phyloP scores from a whole-genome alignment of 1,140 invertebrate genomes.

The Telenomus remus region DNA sequence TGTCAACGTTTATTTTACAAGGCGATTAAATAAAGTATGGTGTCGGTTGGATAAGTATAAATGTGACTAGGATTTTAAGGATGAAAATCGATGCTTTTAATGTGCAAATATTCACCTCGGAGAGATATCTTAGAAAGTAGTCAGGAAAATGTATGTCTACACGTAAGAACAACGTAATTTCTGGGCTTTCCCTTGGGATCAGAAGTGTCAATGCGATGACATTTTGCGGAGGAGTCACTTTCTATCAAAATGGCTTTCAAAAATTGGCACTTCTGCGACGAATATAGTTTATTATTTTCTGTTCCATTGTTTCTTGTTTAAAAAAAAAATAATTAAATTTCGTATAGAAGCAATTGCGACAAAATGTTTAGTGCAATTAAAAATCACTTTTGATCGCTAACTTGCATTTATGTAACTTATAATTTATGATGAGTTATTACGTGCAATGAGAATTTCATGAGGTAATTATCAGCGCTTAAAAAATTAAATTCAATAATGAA shows the following conservation, averaged over 20 bases:
- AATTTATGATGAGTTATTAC: no score
- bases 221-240: constrained; percentile 38
- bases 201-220: constrained; percentile 31
- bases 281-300: no score
- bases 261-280: not conserved
- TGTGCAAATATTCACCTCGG: constrained; percentile 32
- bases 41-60: constrained; percentile 20
- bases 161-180: constrained; percentile 63
- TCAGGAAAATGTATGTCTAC: constrained; percentile 53
- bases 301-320: not conserved
- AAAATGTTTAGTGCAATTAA: no score
- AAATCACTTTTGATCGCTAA: no score
- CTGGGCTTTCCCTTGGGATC: constrained; percentile 57
- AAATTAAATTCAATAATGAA: no score
- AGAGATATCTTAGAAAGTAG: constrained; percentile 59
- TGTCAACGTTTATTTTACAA: no score
- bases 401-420: no score
- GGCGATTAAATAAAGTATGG: not conserved
- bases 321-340: not conserved
- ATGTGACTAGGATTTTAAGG: constrained; percentile 36
- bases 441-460: no score
- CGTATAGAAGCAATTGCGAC: not conserved
- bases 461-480: no score
- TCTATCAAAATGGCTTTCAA: constrained; percentile 22
- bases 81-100: constrained; percentile 9